Evolutionary conservation across 2,797 vertebrate species (phyloP).

Genomic region (Diglossa cyanea): DNA sequence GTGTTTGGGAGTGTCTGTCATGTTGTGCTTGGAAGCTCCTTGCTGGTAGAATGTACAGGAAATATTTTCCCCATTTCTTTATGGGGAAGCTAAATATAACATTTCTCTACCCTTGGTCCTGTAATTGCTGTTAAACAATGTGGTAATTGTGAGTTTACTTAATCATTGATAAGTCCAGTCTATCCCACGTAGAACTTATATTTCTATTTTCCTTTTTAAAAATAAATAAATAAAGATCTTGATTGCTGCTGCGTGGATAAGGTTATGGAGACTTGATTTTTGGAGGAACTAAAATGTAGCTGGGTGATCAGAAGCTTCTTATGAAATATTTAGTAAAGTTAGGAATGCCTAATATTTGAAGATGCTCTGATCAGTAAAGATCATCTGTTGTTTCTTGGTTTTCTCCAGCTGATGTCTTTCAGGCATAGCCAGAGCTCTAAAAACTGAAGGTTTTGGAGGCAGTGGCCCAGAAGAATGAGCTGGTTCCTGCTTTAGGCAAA

Average conservation of each 20-base stretch:
- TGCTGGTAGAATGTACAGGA: not conserved
- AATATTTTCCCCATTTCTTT: constrained; percentile 17
- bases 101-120: not conserved
- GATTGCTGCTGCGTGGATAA: not conserved
- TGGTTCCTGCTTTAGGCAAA: not conserved
- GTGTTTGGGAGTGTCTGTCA: not conserved
- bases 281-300: not conserved
- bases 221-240: not conserved
- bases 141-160: not conserved
- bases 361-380: not conserved
- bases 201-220: not conserved
- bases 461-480: not conserved
- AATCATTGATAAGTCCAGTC: not conserved
- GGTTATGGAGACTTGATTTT: not conserved
- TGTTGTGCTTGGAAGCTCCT: constrained; percentile 9
- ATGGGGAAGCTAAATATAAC: not conserved
- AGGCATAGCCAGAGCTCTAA: not conserved
- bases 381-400: not conserved
- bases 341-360: not conserved
- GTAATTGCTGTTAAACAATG: not conserved
- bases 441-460: not conserved
- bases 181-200: not conserved
- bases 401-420: not conserved
- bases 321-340: not conserved
- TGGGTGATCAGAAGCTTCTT: not conserved